phyloP scores from a whole-genome alignment of 1,140 invertebrate genomes.

The Eupeodes corollae region DNA sequence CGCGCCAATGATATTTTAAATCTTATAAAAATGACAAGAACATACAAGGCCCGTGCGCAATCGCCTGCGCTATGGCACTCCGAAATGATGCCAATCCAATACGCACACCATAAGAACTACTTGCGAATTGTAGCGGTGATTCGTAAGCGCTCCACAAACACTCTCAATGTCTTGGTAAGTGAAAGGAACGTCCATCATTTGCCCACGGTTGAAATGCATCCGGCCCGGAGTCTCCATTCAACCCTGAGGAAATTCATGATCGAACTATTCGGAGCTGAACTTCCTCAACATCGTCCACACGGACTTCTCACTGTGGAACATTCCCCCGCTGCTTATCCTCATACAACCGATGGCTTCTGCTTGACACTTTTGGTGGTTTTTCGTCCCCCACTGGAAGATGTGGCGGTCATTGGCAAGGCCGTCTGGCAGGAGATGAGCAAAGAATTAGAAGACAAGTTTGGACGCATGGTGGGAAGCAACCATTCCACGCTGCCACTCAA shows the following conservation, averaged over 20 bases:
- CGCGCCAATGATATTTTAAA: conserved; percentile 71
- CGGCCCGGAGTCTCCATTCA: conserved; percentile 71
- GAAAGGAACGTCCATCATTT: conserved; percentile 72
- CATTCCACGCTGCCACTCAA: conserved; percentile 68
- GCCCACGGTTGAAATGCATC: conserved; percentile 80
- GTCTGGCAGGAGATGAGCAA: conserved; percentile 71
- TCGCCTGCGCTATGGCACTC: conserved; percentile 50
- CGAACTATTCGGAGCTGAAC: conserved; percentile 77
- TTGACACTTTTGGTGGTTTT: conserved; percentile 77
- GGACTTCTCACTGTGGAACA: conserved; percentile 62
- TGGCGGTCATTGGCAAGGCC: conserved; percentile 74
- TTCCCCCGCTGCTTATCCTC: conserved; percentile 37
- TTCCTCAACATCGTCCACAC: conserved; percentile 73
- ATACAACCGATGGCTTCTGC: conserved; percentile 62
- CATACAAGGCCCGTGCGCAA: conserved; percentile 30
- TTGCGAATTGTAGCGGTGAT: conserved; percentile 68
- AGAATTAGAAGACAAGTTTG: conserved; percentile 56
- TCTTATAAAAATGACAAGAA: conserved; percentile 63
- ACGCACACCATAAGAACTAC: conserved; percentile 58
- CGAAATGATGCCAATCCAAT: conserved; percentile 55
- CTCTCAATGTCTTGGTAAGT: conserved; percentile 69
- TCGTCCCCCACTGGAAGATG: conserved; percentile 70
- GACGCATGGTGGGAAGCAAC: conserved; percentile 52
- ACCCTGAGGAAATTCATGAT: conserved; percentile 83
- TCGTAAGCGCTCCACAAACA: conserved; percentile 72